Base-by-base conservation (phyloP, 2,888 invertebrate species). In the Agrochola macilenta region DNA sequence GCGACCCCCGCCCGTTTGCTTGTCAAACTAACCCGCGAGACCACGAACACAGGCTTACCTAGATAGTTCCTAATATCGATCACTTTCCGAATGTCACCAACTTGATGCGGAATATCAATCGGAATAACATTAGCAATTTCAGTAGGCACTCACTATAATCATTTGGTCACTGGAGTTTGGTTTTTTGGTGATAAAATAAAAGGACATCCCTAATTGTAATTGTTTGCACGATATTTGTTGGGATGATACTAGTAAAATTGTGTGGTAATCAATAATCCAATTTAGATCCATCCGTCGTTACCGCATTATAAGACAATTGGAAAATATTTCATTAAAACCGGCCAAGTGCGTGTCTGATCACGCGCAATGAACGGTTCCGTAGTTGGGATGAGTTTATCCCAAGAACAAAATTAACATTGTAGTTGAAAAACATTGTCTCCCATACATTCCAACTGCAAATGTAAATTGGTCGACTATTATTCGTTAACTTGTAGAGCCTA, bases 11-110 rank as follows among this genome's bases (percentile, higher is more conserved):
- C 75, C 76, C 43, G 79, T 52, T 76, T 52, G 64, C 75, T 82
- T 85, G 87, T 85, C 81, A 71, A 79, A 87, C 69, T 76, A 64
- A 54, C 58, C 77, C 76, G 68, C 46, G 43, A 52, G 11, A 60
- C 79, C 75, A 60, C 70, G 57, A 76, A 78, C 72, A 80, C 64
- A 63, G 65, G 79, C 69, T 81, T 87, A 83, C 80, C 84, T 81
- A 82, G 83, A 82, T 85, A 87, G 84, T 86, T 83, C 65, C 79
- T 72, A 79, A 68, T 80, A 84, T 84, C 77, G 73, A 83, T 86
- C 79, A 80, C 80, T 78, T 76, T 71, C 65, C 65, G 30, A 79
- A 76, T 63, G 72, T 77, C 75, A 35, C 35, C 58, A 61, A 52
- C 30, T 79, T 71, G 58, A 70, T 76, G 58, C 63, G 54, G 79